Base-by-base conservation (phyloP, 2,888 invertebrate genomes). In the Metacarcinus magister region DNA sequence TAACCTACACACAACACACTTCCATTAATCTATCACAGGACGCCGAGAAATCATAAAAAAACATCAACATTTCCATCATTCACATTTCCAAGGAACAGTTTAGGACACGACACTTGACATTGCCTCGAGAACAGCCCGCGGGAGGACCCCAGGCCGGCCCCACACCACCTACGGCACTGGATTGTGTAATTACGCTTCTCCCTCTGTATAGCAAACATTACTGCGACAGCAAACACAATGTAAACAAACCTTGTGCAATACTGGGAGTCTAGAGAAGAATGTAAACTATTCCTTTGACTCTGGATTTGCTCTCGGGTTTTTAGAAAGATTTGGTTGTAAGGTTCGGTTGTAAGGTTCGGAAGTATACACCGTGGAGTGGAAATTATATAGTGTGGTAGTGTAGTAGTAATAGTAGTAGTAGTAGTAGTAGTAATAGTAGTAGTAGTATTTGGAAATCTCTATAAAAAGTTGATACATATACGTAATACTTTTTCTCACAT, bases 121-220 rank as follows among this genome's bases (percentile, higher is more conserved):
- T 28, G 28, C 54, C 54, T 54, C 13, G 87, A 32, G 39, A 39
- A 19, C 87, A 87, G 87, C 87, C 2, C 39, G 0, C 7, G 39
- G 16, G 87, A 87, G 87, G 39, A 32, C 39, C 32, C 39, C 0
- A 10, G 39, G 39, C 87, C 87, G 87, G 32, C 87, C 96, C 96
- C 96, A 95, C 96, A 93, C 96, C 93, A 92, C 93, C 96, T 96
- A 96, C 96, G 46, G 54, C 75, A 95, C 92, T 96, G 93, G 96
- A 96, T 96, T 96, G 96, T 96, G 96, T 96, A 96, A 96, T 96
- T 96, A 96, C 96, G 96, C 96, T 96, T 96, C 94, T 96, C 94
- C 96, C 95, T 96, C 96, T 95, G 93, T 90, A 39, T 89, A 60
- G 93, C 87, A n/a, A 87, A 87, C 87, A 39, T 87, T 39, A 75